These are phyloP conservation scores for Amphiprion ocellaris DNA, from an alignment of 2,113 vertebrate species.

Conservation along the genomic window DNA sequence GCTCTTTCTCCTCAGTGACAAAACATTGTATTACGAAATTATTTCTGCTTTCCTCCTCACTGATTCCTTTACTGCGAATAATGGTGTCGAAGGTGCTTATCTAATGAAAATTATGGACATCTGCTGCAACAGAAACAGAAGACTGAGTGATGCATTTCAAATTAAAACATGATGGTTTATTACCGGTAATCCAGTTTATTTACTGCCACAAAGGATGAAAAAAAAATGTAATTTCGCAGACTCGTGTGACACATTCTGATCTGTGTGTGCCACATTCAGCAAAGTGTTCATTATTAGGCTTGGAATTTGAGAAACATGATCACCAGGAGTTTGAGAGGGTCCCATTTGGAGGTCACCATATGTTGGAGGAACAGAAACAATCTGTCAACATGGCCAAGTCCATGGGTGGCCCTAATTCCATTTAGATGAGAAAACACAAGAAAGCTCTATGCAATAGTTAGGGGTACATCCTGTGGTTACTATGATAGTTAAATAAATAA, in stretches of 20 bases:
- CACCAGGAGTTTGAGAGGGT: slow-evolving; percentile 49
- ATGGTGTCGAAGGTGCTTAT: slow-evolving; percentile 19
- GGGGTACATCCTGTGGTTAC: slow-evolving; percentile 6
- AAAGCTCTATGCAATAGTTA: neutral
- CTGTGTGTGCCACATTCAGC: slow-evolving; percentile 1
- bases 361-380: slow-evolving; percentile 72
- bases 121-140: slow-evolving; percentile 5
- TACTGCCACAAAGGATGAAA: neutral
- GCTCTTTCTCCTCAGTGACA: slow-evolving; percentile 53
- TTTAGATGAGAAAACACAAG: slow-evolving; percentile 56
- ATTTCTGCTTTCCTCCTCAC: slow-evolving; percentile 3
- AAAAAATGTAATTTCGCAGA: slow-evolving; percentile 5
- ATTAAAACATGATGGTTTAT: slow-evolving; percentile 17
- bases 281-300: slow-evolving; percentile 38
- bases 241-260: slow-evolving; percentile 17
- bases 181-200: slow-evolving; percentile 3
- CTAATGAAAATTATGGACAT: slow-evolving; percentile 21
- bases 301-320: slow-evolving; percentile 64
- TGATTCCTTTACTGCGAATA: slow-evolving; percentile 17
- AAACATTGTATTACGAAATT: slow-evolving; percentile 1
- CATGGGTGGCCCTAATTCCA: slow-evolving; percentile 71
- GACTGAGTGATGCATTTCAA: slow-evolving; percentile 12
- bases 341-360: slow-evolving; percentile 71
- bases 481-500: slow-evolving; percentile 14
- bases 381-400: slow-evolving; percentile 59